Evolutionary conservation across 2,113 vertebrate genomes (phyloP), one percentile per base, ranked within the genome.

Genomic region (Panthera tigris): DNA sequence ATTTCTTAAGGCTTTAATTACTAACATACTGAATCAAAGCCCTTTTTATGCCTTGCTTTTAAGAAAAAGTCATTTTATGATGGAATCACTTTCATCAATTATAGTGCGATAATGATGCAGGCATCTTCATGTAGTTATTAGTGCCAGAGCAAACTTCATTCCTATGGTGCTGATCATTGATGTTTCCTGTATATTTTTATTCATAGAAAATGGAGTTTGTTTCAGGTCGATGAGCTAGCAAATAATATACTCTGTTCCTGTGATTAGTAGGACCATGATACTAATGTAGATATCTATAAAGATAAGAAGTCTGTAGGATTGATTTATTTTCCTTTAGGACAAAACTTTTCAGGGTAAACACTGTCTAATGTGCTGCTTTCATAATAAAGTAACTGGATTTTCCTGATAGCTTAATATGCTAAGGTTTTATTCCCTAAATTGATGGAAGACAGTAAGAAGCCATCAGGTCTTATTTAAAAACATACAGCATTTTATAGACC

Each of bases 1-100:
- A 76, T 97, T 98, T 93, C 95, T 78, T 96, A 97, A 97, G 65
- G 88, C 83, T 98, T 97, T 97, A 97, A 69, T 97, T 97, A 91
- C 81, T 76, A 96, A 85, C 78, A 45, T 76, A 71, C 69, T 85
- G 90, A 98, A 98, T 97, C 97, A 98, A 94, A 98, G 95, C 97
- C 85, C 87, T 94, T 97, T 85, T 93, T 91, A 88, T 89, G 50
- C 14, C 2, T 78, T 93, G 92, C 88, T 93, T 97, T 98, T 98
- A 97, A 98, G 97, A 90, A 87, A 90, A 85, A 92, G 91, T 94
- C 73, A 90, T 33, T 4, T 94, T 96, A 73, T 52, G 39, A 91
- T 94, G 13, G n/a, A 50, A 69, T 96, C 93, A 84, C 81, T 29
- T 81, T 39, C 21, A 97, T 98, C 93, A 96, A 16, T 97, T 98